A percentile compares a stretch with the other conserved stretches of the same genome.
Conservation (phyloP, 2,797 vertebrate species). For the Okamejei kenojei region DNA sequence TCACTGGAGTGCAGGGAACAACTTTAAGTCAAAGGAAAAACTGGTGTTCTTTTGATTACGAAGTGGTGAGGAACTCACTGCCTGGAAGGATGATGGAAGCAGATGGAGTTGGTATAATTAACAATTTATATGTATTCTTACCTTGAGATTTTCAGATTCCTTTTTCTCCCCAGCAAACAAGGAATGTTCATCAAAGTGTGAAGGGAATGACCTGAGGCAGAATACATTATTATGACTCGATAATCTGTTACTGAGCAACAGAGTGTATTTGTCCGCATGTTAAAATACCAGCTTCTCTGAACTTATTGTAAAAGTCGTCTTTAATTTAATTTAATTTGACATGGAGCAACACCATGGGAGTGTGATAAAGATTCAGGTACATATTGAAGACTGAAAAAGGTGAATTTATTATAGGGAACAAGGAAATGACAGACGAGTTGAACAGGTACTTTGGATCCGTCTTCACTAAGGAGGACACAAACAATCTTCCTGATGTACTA, state of each 20-base stretch:
- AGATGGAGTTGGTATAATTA: background rate
- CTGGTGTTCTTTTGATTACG: too few relatives aligned
- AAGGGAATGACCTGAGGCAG: conserved; percentile 72
- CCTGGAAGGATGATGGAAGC: too few relatives aligned
- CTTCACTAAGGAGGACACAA: too few relatives aligned
- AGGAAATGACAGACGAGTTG: too few relatives aligned
- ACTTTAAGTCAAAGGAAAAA: too few relatives aligned
- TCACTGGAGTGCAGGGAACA: too few relatives aligned
- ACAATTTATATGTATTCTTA: conserved; percentile 46
- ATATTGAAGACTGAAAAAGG: background rate
- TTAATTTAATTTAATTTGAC: background rate
- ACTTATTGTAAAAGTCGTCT: background rate
- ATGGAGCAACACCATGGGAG: background rate
- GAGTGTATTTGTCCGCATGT: background rate
- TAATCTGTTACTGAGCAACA: background rate
- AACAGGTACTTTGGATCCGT: too few relatives aligned
- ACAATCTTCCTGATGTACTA: too few relatives aligned
- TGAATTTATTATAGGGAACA: too few relatives aligned
- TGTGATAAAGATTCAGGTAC: background rate
- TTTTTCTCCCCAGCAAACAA: conserved; percentile 77
- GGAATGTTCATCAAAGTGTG: conserved; percentile 85
- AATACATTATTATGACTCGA: background rate
- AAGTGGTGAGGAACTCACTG: too few relatives aligned
- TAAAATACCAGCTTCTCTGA: background rate
- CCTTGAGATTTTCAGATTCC: conserved; percentile 81